Evolutionary conservation across 2,888 invertebrate species (phyloP), one percentile per base, ranked within the genome.

Genomic region (Cinara cedri): DNA sequence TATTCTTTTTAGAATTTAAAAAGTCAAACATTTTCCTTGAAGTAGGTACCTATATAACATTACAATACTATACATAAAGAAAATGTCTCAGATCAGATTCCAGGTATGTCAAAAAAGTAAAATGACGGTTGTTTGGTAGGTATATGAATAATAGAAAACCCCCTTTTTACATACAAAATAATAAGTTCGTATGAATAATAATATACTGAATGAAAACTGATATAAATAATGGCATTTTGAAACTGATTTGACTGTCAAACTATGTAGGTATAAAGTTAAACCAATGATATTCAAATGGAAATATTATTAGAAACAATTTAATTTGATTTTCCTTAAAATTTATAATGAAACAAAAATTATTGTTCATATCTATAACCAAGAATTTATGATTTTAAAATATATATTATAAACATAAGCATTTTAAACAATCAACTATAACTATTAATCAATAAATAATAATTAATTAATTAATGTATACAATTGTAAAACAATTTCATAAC

Each of bases 91-190:
- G 54, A 70, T 70, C 70, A 70, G 70, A 70, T 70, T 70, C 42
- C 34, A 19, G 54, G 3, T 3, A 4, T 70, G 70, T 70, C 70
- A 70, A 70, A 70, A 70, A 70, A 70, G 54, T 70, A 54, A 70
- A 68, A 54, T 68, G 68, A 68, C 68, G 34, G 51, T 68, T 68
- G 68, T 51, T 70, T n/a, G n/a, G n/a, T n/a, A n/a, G n/a, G n/a
- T n/a, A n/a, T 34, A 34, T 34, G n/a, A 34, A 34, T 34, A 34
- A 34, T 34, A 34, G 3, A 54, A 54, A 34, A 70, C 54, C 54
- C 70, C 16, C 70, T 55, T 70, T 70, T 70, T 34, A 34, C 6
- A 70, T 70, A 70, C 34, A 54, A 70, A 70, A 70, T 70, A 70
- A 70, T 70, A 70, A 70, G 54, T 54, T 70, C 21, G 34, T 34